A percentile compares a stretch with the other conserved stretches of the same genome.
These are phyloP conservation scores for Caenorhabditis inopinata DNA, from an alignment of 1,140 invertebrate genomes.

Conservation along the genomic window DNA sequence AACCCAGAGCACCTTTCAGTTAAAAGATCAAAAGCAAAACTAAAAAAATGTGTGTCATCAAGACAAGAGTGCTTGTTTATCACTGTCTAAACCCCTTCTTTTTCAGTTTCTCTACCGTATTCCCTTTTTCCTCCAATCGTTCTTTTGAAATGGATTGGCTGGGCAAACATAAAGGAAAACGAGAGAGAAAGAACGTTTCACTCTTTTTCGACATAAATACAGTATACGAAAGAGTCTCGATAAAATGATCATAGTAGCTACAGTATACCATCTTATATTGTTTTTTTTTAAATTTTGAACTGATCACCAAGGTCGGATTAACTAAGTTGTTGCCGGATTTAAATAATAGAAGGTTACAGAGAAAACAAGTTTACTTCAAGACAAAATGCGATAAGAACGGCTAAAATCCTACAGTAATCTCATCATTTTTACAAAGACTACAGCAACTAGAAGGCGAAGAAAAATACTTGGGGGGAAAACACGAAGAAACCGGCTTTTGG, in stretches of 20 bases:
- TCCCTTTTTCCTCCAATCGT: background rate
- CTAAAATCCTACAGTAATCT: constrained; percentile 7
- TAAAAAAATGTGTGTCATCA: background rate
- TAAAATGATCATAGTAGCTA: background rate
- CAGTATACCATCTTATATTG: background rate
- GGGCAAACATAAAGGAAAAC: background rate
- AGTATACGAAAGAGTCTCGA: background rate
- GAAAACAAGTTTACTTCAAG: background rate
- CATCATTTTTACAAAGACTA: constrained; percentile 3
- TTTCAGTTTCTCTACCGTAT: constrained; percentile 23
- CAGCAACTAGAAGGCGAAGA: background rate
- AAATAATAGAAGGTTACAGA: background rate
- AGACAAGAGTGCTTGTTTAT: constrained; percentile 25
- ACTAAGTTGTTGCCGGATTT: background rate
- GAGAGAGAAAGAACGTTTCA: background rate
- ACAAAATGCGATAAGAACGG: background rate
- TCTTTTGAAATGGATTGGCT: constrained; percentile 13
- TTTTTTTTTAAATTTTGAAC: no score
- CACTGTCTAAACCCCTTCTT: background rate
- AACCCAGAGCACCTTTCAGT: background rate
- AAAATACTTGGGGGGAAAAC: background rate
- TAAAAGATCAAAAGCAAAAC: background rate
- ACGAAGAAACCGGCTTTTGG: constrained; percentile 13
- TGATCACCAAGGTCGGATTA: no score
- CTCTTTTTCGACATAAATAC: background rate